These are phyloP conservation scores for Sitophilus oryzae DNA, from an alignment of 1,140 invertebrate species.

Conservation along the genomic window DNA sequence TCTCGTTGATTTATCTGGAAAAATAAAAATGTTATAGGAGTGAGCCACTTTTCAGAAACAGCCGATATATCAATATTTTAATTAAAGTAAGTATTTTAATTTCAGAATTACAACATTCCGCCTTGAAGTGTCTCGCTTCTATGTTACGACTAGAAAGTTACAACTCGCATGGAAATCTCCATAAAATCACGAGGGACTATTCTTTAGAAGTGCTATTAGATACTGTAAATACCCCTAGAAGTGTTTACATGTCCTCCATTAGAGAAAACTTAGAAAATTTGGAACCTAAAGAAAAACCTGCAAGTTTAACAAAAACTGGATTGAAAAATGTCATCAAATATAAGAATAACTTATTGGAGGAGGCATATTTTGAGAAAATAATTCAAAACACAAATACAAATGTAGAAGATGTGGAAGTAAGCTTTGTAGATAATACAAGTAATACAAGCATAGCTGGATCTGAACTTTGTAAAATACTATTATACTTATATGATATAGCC, in stretches of 20 bases:
- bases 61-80: too few species aligned
- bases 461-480: conserved; percentile 46
- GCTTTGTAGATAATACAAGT: conserved; percentile 2
- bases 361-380: conserved; percentile 29
- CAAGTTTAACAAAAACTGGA: conserved; percentile 3
- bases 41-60: too few species aligned
- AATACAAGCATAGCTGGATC: conserved; percentile 36
- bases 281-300: background rate
- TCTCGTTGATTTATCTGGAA: too few species aligned
- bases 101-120: conserved; percentile 39
- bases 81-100: conserved; percentile 2
- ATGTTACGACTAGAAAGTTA: conserved; percentile 31
- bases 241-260: conserved; percentile 10
- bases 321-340: conserved; percentile 7
- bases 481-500: conserved; percentile 46
- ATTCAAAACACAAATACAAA: conserved; percentile 10
- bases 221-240: conserved; percentile 24
- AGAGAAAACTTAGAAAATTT: conserved; percentile 18
- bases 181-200: background rate
- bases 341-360: conserved; percentile 23
- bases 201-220: conserved; percentile 27
- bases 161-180: background rate
- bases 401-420: conserved; percentile 19
- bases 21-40: too few species aligned
- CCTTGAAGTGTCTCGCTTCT: conserved; percentile 31